Percentiles rank a stretch among this genome's conserved stretches.
Conservation (phyloP, 1,140 invertebrate species). For the Mizuhopecten yessoensis region DNA sequence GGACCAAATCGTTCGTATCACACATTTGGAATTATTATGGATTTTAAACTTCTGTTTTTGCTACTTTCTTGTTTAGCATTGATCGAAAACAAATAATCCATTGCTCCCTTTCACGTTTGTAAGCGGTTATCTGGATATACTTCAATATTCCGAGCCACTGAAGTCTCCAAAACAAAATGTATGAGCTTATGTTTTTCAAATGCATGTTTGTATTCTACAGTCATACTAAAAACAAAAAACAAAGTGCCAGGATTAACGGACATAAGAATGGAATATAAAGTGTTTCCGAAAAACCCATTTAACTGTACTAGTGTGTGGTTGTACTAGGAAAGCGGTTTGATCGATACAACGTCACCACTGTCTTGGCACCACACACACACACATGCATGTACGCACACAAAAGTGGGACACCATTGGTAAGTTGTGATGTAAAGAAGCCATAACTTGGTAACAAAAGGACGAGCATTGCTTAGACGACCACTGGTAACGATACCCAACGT, state of each 20-base stretch:
- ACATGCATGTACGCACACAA: background rate
- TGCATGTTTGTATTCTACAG: background rate
- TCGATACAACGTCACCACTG: conserved; percentile 26
- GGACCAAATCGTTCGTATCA: too few species aligned
- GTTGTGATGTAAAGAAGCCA: background rate
- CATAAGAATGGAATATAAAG: background rate
- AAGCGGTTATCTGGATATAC: too few species aligned
- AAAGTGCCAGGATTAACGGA: background rate
- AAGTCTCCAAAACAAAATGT: too few species aligned
- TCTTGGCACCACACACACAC: background rate
- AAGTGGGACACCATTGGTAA: background rate
- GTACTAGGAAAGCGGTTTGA: background rate
- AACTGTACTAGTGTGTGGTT: background rate
- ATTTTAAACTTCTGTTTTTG: too few species aligned
- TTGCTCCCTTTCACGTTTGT: too few species aligned
- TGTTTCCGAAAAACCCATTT: background rate
- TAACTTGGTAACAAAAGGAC: background rate
- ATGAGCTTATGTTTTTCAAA: background rate
- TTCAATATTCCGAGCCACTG: too few species aligned
- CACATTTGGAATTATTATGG: too few species aligned
- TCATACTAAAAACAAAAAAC: background rate
- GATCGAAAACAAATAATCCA: too few species aligned
- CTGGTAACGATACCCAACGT: background rate
- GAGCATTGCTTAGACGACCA: background rate
- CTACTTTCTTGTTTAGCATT: too few species aligned